Conservation (phyloP, 2,113 vertebrate species). For the Serinus canaria region DNA sequence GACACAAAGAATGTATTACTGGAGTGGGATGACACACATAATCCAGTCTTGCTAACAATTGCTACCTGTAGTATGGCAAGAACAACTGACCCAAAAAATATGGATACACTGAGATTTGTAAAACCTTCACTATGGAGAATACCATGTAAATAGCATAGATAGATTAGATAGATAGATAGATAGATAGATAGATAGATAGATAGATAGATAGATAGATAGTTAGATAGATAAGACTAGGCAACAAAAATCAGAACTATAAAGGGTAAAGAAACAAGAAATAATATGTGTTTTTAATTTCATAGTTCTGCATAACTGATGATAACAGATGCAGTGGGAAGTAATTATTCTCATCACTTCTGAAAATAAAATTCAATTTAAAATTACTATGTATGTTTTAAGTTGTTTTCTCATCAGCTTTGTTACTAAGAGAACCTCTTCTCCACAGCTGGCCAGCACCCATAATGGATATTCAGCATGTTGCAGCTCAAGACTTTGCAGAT, state of each 20-base stretch:
- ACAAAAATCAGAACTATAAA: neutral
- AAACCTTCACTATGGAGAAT: neutral
- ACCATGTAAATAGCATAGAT: neutral
- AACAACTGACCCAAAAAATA: neutral
- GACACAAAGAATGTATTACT: neutral
- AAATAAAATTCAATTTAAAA: neutral
- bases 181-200: neutral
- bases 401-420: neutral
- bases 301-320: neutral
- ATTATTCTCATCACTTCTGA: neutral
- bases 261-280: neutral
- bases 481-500: neutral
- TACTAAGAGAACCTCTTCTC: neutral
- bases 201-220: neutral
- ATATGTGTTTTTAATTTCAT: neutral
- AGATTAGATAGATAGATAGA: neutral
- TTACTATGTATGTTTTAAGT: accelerated
- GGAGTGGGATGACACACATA: neutral
- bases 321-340: neutral
- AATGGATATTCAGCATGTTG: neutral
- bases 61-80: neutral
- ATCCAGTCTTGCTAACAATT: neutral
- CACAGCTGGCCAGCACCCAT: neutral
- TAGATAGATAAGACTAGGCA: neutral
- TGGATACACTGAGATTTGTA: neutral